Evolutionary conservation across 1,140 invertebrate species (phyloP).

Genomic region (Listronotus oregonensis): DNA sequence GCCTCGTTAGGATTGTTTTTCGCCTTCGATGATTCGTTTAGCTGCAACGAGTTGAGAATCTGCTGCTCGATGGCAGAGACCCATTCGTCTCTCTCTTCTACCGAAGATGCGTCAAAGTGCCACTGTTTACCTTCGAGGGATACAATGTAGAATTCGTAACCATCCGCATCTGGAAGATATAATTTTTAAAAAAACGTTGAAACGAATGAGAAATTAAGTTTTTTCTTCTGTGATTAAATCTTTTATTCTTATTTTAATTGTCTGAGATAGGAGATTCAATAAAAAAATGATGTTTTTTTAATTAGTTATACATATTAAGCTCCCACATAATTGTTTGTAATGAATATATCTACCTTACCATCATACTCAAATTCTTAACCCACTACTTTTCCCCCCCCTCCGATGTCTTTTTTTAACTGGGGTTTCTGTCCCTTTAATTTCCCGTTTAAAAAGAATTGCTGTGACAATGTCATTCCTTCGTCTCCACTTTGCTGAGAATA

Average conservation of each 20-base stretch:
- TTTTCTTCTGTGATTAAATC: neutral
- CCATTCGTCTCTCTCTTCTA: slow-evolving; percentile 96
- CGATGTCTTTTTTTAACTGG: slow-evolving; percentile 82
- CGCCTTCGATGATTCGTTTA: slow-evolving; percentile 77
- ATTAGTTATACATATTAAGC: too few relatives aligned
- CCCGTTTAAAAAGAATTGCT: slow-evolving; percentile 60
- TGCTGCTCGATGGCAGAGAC: slow-evolving; percentile 98
- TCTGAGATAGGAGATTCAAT: too few relatives aligned
- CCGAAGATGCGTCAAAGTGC: slow-evolving; percentile 93
- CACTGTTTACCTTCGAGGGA: slow-evolving; percentile 95
- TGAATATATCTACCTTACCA: slow-evolving; percentile 56
- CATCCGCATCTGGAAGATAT: slow-evolving; percentile 72
- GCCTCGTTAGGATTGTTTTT: slow-evolving; percentile 67
- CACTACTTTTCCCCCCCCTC: slow-evolving; percentile 79
- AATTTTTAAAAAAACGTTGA: neutral
- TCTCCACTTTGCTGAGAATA: slow-evolving; percentile 56
- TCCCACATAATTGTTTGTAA: too few relatives aligned
- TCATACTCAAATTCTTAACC: slow-evolving; percentile 77
- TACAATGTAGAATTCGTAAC: slow-evolving; percentile 95
- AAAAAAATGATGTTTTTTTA: too few relatives aligned
- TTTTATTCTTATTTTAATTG: neutral
- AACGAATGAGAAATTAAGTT: too few relatives aligned
- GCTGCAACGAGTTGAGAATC: slow-evolving; percentile 81
- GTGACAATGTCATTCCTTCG: slow-evolving; percentile 59
- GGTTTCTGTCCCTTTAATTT: slow-evolving; percentile 66